Evolutionary conservation across 2,113 vertebrate species (phyloP).

Genomic region (Dipodomys ordii): DNA sequence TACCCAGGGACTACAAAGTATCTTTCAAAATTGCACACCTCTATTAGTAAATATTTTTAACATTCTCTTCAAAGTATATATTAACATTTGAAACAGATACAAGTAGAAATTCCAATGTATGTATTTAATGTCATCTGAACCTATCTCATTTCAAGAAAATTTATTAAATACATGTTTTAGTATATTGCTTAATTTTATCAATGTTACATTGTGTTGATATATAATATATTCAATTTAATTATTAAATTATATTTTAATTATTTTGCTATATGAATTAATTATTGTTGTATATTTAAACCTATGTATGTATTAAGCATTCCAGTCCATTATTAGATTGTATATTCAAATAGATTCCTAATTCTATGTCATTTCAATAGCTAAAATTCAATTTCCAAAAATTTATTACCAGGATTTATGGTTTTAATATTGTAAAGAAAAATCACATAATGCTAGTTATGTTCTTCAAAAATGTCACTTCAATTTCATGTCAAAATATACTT

Average conservation of each 20-base stretch:
- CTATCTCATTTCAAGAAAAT: background rate
- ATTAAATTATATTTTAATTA: too few species aligned
- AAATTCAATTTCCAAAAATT: constrained; percentile 34
- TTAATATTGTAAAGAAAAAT: constrained; percentile 32
- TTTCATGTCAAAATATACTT: constrained; percentile 51
- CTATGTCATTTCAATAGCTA: constrained; percentile 21
- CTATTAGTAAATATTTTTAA: background rate
- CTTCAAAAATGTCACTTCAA: constrained; percentile 33
- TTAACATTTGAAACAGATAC: background rate
- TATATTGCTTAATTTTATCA: background rate
- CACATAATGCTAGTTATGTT: background rate
- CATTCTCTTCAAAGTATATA: background rate
- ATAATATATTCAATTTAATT: too few species aligned
- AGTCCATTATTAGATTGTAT: background rate
- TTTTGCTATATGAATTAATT: background rate
- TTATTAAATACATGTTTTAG: background rate
- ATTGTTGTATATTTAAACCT: background rate
- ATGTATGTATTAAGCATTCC: background rate
- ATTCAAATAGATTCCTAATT: background rate
- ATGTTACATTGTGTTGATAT: too few species aligned
- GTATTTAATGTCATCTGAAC: background rate
- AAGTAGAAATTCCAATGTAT: background rate
- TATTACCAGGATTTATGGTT: constrained; percentile 33
- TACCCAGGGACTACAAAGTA: background rate
- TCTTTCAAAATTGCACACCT: background rate